Percentiles rank a stretch among this genome's conserved stretches.
phyloP scores from a whole-genome alignment of 2,888 invertebrate species.

The Lottia gigantea region DNA sequence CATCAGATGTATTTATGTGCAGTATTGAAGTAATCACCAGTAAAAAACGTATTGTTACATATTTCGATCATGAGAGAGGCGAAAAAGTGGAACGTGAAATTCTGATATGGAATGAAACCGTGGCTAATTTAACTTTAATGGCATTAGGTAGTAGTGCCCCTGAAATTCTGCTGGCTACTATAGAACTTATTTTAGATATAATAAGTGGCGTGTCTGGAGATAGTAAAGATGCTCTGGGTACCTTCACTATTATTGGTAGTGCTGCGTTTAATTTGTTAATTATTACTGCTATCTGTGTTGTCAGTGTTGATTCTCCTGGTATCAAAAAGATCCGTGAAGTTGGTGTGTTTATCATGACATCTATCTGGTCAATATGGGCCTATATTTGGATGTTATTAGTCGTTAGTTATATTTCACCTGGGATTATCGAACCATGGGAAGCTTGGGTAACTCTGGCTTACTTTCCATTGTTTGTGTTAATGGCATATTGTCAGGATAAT shows the following conservation, averaged over 20 bases:
- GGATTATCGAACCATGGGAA: slow-evolving; percentile 58
- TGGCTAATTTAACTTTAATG: slow-evolving; percentile 65
- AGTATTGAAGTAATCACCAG: slow-evolving; percentile 66
- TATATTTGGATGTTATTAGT: slow-evolving; percentile 66
- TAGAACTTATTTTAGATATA: slow-evolving; percentile 39
- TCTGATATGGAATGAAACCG: slow-evolving; percentile 65
- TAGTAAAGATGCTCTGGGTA: slow-evolving; percentile 54
- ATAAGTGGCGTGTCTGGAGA: slow-evolving; percentile 34
- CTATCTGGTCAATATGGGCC: slow-evolving; percentile 63
- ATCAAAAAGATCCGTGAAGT: slow-evolving; percentile 57
- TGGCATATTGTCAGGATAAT: slow-evolving; percentile 60
- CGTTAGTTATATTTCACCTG: slow-evolving; percentile 53
- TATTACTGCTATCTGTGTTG: slow-evolving; percentile 63
- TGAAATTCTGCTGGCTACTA: slow-evolving; percentile 61
- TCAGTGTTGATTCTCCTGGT: slow-evolving; percentile 48
- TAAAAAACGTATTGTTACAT: slow-evolving; percentile 55
- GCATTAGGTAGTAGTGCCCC: slow-evolving; percentile 65
- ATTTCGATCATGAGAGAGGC: slow-evolving; percentile 59
- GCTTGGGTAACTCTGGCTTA: slow-evolving; percentile 61
- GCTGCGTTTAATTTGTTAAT: slow-evolving; percentile 65
- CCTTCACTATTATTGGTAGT: slow-evolving; percentile 65
- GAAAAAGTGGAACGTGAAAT: slow-evolving; percentile 57
- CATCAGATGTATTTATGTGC: slow-evolving; percentile 64
- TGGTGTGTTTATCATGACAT: slow-evolving; percentile 61
- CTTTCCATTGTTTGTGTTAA: slow-evolving; percentile 61